Base-by-base conservation (phyloP, 2,888 invertebrate species). In the Sarcophaga caerulescens region DNA sequence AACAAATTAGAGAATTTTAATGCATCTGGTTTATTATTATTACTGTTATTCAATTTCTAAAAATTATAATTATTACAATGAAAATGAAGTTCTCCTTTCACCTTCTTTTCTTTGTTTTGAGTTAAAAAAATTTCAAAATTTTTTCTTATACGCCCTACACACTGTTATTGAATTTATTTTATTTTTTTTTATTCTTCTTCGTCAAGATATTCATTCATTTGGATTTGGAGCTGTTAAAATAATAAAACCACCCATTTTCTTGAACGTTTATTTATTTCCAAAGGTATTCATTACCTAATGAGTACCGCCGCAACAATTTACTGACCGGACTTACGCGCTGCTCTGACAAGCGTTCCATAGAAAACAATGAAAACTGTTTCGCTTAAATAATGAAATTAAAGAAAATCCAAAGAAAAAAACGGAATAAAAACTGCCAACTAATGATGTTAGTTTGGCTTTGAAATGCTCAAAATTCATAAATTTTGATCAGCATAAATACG, bases 341-440 rank as follows among this genome's bases (percentile, higher is more conserved):
- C 35, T 44, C 17, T n/a, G 17, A 47, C 52, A 35, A 70, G 14
- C 47, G 19, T 12, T 11, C 57, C 44, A 47, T 19, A 45, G 35
- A 76, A 66, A 76, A 77, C 73, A 85, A 86, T 79, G 65, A 74
- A 80, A 70, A 78, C 65, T 57, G 73, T 77, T 81, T 81, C 76
- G 83, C 73, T 23, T 59, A 59, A 76, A 82, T 73, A 79, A 68
- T 69, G 52, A 74, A 77, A 81, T 68, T 74, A 74, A 69, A 77
- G 52, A 63, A 65, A 12, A 75, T 70, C 21, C 21, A 63, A 68
- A 23, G 4, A 47, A 19, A 47, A 12, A 62, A 44, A 35, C 63
- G 71, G 71, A 44, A 77, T 14, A 59, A 86, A 86, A 86, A 78
- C 69, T 86, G 84, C 86, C 75, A 81, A 84, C 83, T 86, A 84